These are phyloP conservation scores for Conus betulinus DNA, from an alignment of 1,140 invertebrate genomes.

Conservation along the genomic window DNA sequence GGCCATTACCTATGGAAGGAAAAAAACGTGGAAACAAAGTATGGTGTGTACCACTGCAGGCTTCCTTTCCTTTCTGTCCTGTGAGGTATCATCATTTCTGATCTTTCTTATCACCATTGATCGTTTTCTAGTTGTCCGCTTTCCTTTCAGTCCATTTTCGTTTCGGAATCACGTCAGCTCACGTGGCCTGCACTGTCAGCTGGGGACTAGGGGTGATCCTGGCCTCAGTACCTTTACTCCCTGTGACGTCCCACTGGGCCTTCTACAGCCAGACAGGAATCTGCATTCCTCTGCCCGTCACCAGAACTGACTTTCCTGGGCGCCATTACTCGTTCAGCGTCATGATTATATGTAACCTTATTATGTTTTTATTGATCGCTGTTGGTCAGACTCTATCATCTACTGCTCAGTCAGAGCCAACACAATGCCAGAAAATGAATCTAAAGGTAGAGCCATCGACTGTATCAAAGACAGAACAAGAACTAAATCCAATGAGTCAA, in stretches of 20 bases:
- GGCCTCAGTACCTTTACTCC: too few species aligned
- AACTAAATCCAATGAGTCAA: neutral
- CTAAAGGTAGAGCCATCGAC: neutral
- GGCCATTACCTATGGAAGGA: constrained; percentile 55
- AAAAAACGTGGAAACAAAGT: constrained; percentile 44
- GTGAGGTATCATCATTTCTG: constrained; percentile 53
- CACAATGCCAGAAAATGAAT: too few species aligned
- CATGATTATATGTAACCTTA: too few species aligned
- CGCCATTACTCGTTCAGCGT: too few species aligned
- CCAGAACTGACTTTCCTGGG: too few species aligned
- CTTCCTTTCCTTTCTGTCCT: constrained; percentile 53
- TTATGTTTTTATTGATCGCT: too few species aligned
- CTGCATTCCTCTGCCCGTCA: too few species aligned
- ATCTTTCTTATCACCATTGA: constrained; percentile 58
- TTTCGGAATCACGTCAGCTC: constrained; percentile 31
- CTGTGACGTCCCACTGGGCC: too few species aligned
- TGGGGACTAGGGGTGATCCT: too few species aligned
- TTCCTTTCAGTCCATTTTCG: constrained; percentile 49
- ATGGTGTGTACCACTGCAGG: constrained; percentile 59
- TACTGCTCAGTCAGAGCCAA: too few species aligned
- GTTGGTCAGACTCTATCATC: too few species aligned
- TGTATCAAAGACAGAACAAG: neutral
- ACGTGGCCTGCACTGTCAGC: neutral
- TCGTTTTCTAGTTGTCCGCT: constrained; percentile 53
- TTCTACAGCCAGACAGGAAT: too few species aligned